Conservation (phyloP, 2,797 vertebrate species). For the Zalophus californianus region DNA sequence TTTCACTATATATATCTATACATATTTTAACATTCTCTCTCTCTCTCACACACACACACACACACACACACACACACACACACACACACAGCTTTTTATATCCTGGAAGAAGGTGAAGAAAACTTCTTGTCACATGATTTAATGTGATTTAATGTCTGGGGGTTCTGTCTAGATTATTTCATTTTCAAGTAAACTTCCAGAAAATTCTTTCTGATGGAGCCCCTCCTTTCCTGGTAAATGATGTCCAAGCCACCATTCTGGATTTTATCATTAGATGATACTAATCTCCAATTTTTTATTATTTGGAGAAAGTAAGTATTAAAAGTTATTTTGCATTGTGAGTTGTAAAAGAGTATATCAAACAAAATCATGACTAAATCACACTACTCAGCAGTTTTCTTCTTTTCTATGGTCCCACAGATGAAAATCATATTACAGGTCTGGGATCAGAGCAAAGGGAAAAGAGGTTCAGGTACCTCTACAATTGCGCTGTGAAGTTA, state of each 20-base stretch:
- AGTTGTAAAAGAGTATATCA: background rate
- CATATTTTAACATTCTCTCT: background rate
- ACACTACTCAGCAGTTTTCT: background rate
- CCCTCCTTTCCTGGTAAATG: background rate
- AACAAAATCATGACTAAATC: background rate
- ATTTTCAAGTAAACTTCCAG: background rate
- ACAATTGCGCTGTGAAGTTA: background rate
- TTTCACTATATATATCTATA: background rate
- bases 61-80: background rate
- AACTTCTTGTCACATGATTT: background rate
- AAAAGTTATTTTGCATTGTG: background rate
- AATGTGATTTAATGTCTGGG: background rate
- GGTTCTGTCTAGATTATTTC: background rate
- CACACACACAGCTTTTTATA: background rate
- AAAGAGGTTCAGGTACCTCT: background rate
- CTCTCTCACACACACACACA: background rate
- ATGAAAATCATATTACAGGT: background rate
- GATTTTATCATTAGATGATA: conserved; percentile 43
- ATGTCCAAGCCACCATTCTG: conserved; percentile 15
- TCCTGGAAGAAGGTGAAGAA: background rate
- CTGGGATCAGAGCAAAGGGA: background rate
- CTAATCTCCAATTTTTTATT: conserved; percentile 24
- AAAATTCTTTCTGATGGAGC: background rate
- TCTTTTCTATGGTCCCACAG: background rate
- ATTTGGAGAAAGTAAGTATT: background rate